Conservation (phyloP, 2,113 vertebrate genomes). For the Periophthalmodon schlosseri region DNA sequence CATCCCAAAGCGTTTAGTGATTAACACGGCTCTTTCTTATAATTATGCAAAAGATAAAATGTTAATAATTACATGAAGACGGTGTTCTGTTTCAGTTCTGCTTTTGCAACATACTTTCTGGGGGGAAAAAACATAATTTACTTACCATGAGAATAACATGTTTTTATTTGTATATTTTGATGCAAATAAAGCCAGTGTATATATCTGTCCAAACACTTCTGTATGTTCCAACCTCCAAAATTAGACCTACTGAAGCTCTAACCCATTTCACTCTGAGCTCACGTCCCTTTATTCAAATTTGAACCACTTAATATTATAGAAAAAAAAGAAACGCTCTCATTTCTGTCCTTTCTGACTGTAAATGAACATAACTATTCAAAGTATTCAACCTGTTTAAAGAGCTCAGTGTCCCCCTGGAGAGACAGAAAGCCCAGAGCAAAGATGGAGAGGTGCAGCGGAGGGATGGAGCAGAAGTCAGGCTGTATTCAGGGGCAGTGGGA, state of each 20-base stretch:
- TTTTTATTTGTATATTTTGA: no score
- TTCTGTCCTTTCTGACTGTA: conserved; percentile 34
- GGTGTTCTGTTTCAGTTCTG: no score
- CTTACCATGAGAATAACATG: no score
- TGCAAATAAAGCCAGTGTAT: not conserved
- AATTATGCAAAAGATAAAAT: no score
- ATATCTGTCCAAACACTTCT: not conserved
- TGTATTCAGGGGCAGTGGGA: conserved; percentile 62
- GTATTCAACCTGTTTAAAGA: conserved; percentile 54
- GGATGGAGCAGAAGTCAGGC: conserved; percentile 38
- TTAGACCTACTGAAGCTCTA: not conserved
- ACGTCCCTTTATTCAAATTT: not conserved
- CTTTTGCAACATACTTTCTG: no score
- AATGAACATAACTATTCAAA: conserved; percentile 26
- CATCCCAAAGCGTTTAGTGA: no score
- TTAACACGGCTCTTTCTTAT: no score
- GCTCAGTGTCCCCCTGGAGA: conserved; percentile 50
- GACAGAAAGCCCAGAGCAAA: conserved; percentile 27
- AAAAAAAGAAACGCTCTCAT: conserved; percentile 17
- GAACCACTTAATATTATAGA: conserved; percentile 24
- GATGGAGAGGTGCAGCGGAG: conserved; percentile 37
- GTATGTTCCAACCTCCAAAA: not conserved
- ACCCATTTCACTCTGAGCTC: not conserved
- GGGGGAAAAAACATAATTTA: no score
- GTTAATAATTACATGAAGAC: no score